phyloP scores from a whole-genome alignment of 2,888 invertebrate genomes.

The Sympetrum striolatum region DNA sequence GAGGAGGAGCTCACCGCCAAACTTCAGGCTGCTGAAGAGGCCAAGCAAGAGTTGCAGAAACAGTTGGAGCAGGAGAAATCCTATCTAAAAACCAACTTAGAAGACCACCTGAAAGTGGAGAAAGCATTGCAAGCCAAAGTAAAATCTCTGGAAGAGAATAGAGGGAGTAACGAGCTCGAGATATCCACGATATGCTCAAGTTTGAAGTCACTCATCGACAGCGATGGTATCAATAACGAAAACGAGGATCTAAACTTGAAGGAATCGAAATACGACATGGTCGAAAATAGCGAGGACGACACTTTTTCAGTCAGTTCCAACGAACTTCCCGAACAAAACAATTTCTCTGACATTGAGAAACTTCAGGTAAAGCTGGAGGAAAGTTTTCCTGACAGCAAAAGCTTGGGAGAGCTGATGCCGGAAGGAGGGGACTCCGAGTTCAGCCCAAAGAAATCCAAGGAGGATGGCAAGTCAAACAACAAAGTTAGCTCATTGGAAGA shows the following conservation, averaged over 20 bases:
- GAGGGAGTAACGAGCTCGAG: constrained; percentile 56
- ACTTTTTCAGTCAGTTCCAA: constrained; percentile 11
- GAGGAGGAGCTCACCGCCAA: constrained; percentile 53
- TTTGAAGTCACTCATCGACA: constrained; percentile 23
- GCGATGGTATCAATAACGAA: constrained; percentile 28
- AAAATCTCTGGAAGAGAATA: constrained; percentile 59
- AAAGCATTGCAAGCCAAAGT: constrained; percentile 55
- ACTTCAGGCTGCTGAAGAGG: constrained; percentile 58
- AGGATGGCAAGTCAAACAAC: constrained; percentile 1
- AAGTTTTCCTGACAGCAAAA: constrained; percentile 5
- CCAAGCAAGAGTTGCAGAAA: constrained; percentile 62
- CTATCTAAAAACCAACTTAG: constrained; percentile 61
- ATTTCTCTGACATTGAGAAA: not conserved
- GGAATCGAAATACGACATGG: constrained; percentile 15
- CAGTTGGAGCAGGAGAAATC: constrained; percentile 64
- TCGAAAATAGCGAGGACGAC: constrained; percentile 18
- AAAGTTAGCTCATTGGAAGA: not conserved
- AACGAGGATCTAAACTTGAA: constrained; percentile 22
- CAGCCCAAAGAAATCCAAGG: constrained; percentile 3
- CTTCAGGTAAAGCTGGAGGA: constrained; percentile 3
- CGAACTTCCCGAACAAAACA: constrained; percentile 9
- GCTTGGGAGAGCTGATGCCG: constrained; percentile 9
- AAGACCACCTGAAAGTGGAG: constrained; percentile 60
- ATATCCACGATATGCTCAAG: constrained; percentile 5
- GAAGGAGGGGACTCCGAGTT: constrained; percentile 7